Conservation (phyloP, 2,888 invertebrate genomes). For the Drosophila testacea region DNA sequence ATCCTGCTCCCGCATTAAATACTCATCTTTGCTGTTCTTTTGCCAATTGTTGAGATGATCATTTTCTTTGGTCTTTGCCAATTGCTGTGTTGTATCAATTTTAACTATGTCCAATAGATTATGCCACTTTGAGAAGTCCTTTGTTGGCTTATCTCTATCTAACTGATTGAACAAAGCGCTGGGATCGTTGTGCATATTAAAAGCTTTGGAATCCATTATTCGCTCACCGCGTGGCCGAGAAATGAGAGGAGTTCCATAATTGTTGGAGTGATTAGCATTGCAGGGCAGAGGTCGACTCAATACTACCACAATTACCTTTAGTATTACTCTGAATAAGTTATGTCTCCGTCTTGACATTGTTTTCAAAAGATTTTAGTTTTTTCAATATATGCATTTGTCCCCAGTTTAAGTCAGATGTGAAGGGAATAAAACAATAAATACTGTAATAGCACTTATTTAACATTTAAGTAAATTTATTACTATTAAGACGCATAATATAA, state of each 20-base stretch:
- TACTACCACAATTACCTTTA: constrained; percentile 39
- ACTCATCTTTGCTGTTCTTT: neutral
- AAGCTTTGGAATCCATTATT: neutral
- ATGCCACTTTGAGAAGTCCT: neutral
- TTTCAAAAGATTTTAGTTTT: constrained; percentile 41
- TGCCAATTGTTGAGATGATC: neutral
- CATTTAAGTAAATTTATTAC: too few relatives aligned
- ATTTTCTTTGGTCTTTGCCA: neutral
- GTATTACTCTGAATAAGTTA: constrained; percentile 23
- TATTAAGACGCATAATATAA: too few relatives aligned
- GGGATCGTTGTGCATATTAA: constrained; percentile 10
- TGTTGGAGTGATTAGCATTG: constrained; percentile 1
- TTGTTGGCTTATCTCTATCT: constrained; percentile 6
- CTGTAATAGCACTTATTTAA: too few relatives aligned
- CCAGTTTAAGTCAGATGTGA: neutral
- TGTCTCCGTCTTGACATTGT: constrained; percentile 60
- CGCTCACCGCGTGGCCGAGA: neutral
- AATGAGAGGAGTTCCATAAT: constrained; percentile 1
- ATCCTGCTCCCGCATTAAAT: neutral
- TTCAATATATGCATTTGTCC: neutral
- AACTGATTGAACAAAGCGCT: constrained; percentile 24
- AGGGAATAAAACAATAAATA: too few relatives aligned
- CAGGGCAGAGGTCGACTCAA: constrained; percentile 8
- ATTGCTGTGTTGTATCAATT: neutral
- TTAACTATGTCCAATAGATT: neutral